Conservation (phyloP, 35 echinoderm and acorn worm genomes). For the Anneissia japonica region DNA sequence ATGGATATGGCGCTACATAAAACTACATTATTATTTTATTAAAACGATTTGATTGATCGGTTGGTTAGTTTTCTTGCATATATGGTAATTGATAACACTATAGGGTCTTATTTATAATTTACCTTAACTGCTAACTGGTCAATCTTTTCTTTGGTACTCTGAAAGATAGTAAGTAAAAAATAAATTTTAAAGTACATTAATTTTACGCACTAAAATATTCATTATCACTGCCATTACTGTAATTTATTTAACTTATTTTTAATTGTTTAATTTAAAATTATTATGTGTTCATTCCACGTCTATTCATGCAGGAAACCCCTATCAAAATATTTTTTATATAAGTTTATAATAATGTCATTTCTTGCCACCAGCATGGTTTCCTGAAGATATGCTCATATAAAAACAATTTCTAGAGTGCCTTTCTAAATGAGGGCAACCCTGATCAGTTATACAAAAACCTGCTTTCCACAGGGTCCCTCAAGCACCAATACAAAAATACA, state of each 20-base stretch:
- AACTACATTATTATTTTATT: too few species aligned
- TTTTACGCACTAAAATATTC: constrained; percentile 6
- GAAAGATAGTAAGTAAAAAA: background rate
- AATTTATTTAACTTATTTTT: constrained; percentile 11
- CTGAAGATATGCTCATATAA: constrained; percentile 12
- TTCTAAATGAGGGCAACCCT: too few species aligned
- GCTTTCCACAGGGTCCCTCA: too few species aligned
- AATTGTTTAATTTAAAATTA: constrained; percentile 1
- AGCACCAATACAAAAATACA: too few species aligned
- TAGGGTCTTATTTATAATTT: too few species aligned
- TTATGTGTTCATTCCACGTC: constrained; percentile 8
- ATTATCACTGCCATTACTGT: constrained; percentile 17
- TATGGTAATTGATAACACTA: too few species aligned
- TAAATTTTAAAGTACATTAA: constrained; percentile 5
- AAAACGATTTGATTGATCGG: too few species aligned
- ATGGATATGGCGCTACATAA: too few species aligned
- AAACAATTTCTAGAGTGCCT: too few species aligned
- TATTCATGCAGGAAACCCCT: constrained; percentile 21
- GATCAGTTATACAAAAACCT: too few species aligned
- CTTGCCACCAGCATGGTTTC: constrained; percentile 17
- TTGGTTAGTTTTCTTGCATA: too few species aligned
- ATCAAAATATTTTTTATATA: constrained; percentile 23
- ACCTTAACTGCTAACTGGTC: background rate
- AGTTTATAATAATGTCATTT: constrained; percentile 28
- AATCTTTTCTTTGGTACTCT: background rate